These are phyloP conservation scores for Galaxea fascicularis DNA, from an alignment of 92 coral and sea anemone species.

Conservation along the genomic window DNA sequence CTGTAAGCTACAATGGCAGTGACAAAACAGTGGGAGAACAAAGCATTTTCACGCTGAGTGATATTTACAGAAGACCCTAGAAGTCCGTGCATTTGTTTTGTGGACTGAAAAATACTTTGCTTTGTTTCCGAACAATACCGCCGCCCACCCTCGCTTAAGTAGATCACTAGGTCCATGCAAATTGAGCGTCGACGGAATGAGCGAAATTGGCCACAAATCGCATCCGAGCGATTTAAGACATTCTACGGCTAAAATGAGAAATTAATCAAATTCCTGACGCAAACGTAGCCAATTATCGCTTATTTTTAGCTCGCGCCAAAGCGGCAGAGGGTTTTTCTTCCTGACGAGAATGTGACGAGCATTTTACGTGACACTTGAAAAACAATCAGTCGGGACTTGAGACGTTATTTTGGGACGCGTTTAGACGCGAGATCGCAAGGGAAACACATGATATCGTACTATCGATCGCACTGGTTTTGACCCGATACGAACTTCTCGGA, in stretches of 20 bases:
- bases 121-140: slow-evolving; percentile 49
- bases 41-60: slow-evolving; percentile 35
- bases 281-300: slow-evolving; percentile 34
- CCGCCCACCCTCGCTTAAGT: slow-evolving; percentile 29
- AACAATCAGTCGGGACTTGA: slow-evolving; percentile 53
- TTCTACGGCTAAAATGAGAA: not conserved
- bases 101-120: slow-evolving; percentile 22
- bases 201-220: slow-evolving; percentile 1
- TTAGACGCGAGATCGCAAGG: slow-evolving; percentile 55
- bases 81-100: slow-evolving; percentile 32
- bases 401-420: slow-evolving; percentile 61
- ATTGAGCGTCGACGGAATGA: slow-evolving; percentile 17
- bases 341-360: slow-evolving; percentile 28
- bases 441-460: slow-evolving; percentile 51
- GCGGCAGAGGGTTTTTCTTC: slow-evolving; percentile 3
- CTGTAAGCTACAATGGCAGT: slow-evolving; percentile 43
- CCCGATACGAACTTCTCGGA: slow-evolving; percentile 18
- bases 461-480: slow-evolving; percentile 26
- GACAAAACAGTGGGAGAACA: slow-evolving; percentile 27
- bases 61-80: slow-evolving; percentile 31
- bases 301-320: slow-evolving; percentile 16
- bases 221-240: not conserved
- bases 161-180: slow-evolving; percentile 40
- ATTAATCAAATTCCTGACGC: slow-evolving; percentile 36
- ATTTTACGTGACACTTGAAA: slow-evolving; percentile 52